These are phyloP conservation scores for Donacobius atricapilla DNA, from an alignment of 2,113 vertebrate species.

Conservation along the genomic window DNA sequence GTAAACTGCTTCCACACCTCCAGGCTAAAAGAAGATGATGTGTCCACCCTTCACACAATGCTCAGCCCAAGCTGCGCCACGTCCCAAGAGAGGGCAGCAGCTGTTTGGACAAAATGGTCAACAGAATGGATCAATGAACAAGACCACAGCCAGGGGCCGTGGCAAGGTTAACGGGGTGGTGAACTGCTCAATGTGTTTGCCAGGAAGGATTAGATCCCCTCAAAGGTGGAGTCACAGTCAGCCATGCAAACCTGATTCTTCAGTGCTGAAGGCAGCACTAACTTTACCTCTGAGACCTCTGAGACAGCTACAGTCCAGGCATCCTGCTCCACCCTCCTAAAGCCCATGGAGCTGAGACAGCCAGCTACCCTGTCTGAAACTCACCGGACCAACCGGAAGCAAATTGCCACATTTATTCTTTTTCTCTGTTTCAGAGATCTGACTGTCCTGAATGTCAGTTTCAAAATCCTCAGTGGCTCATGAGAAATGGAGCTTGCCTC, in stretches of 20 bases:
- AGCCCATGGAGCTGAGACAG: background rate
- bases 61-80: background rate
- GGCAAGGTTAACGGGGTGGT: accelerated
- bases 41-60: background rate
- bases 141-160: background rate
- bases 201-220: background rate
- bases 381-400: background rate
- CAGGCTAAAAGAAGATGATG: background rate
- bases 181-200: accelerated
- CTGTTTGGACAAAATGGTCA: background rate
- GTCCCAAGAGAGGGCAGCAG: background rate
- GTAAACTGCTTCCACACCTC: background rate
- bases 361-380: background rate
- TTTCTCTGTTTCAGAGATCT: background rate
- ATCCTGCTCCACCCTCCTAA: background rate
- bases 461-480: background rate
- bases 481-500: background rate
- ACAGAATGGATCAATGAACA: accelerated
- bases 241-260: background rate
- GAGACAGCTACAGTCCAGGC: background rate
- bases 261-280: background rate
- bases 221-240: accelerated
- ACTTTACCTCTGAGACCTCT: background rate
- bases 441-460: background rate
- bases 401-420: background rate